These are phyloP conservation scores for Corapipo altera DNA, from an alignment of 2,113 vertebrate genomes.

Conservation along the genomic window DNA sequence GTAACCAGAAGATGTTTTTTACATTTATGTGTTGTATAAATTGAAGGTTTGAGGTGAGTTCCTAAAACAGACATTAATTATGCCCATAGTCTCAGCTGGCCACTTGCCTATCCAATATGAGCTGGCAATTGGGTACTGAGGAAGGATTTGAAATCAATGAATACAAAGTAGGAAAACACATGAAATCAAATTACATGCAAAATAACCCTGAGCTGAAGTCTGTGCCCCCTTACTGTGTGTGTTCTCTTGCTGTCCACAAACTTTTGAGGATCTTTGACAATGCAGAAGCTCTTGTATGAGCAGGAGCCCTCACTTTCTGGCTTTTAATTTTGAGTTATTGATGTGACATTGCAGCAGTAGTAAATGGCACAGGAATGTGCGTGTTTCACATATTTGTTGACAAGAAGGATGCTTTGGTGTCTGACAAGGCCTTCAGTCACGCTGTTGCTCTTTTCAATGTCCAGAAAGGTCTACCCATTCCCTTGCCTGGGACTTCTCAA, in stretches of 20 bases:
- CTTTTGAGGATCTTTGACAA: neutral
- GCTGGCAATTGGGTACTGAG: neutral
- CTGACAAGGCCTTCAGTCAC: neutral
- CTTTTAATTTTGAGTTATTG: neutral
- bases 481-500: neutral
- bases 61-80: neutral
- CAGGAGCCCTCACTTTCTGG: neutral
- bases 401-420: neutral
- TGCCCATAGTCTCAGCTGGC: neutral
- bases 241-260: neutral
- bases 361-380: neutral
- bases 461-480: neutral
- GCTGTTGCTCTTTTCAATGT: neutral
- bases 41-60: neutral
- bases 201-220: neutral
- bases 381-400: neutral
- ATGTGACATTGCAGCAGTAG: neutral
- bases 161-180: neutral
- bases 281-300: neutral
- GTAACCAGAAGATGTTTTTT: neutral
- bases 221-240: neutral
- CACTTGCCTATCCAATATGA: neutral
- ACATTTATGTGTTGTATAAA: neutral
- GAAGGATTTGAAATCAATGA: conserved; percentile 9
- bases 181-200: neutral